Conservation (phyloP, 2,113 vertebrate species). For the Gallinago undulata region DNA sequence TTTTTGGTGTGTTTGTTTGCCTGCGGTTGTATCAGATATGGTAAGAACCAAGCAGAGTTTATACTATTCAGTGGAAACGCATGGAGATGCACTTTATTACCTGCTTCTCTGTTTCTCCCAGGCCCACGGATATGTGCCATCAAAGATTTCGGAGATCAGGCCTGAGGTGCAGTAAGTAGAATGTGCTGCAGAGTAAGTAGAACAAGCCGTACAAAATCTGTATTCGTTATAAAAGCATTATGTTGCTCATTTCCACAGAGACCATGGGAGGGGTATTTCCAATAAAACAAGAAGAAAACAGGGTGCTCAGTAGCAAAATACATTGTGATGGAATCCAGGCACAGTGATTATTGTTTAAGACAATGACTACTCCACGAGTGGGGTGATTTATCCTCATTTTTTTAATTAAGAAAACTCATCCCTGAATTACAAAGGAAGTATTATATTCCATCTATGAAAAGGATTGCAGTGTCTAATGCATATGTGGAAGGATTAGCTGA, state of each 20-base stretch:
- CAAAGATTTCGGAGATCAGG: background rate
- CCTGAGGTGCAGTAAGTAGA: background rate
- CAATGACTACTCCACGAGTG: background rate
- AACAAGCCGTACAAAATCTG: background rate
- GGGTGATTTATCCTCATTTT: slow-evolving; percentile 22
- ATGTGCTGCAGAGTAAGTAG: background rate
- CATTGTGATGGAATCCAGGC: slow-evolving; percentile 16
- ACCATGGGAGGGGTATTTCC: background rate
- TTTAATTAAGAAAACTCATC: slow-evolving; percentile 24
- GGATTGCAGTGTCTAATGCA: background rate
- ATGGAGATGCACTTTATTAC: background rate
- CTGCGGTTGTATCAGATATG: background rate
- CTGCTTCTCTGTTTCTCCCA: background rate
- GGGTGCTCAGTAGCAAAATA: background rate
- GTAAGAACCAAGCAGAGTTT: background rate
- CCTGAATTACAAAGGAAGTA: slow-evolving; percentile 18
- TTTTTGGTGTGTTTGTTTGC: background rate
- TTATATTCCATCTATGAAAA: slow-evolving; percentile 7
- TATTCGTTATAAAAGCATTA: background rate
- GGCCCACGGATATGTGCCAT: too few species aligned
- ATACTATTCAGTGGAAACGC: background rate
- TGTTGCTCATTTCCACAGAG: background rate
- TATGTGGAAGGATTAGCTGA: slow-evolving; percentile 27
- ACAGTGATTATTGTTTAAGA: slow-evolving; percentile 36
- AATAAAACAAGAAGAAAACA: background rate